Conservation (phyloP, 2,888 invertebrate species). For the Scaeva pyrastri region DNA sequence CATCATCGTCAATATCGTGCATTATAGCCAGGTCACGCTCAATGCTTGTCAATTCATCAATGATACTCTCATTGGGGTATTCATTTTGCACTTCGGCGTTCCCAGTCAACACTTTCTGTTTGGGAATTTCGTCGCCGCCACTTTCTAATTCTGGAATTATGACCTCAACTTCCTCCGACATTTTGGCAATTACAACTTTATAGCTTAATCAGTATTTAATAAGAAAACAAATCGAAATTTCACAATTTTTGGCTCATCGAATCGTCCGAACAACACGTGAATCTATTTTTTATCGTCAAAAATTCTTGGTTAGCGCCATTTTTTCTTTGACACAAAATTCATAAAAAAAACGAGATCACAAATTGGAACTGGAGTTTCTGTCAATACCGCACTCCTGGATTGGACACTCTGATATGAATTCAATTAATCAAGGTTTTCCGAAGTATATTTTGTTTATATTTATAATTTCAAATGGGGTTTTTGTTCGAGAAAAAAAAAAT, state of each 20-base stretch:
- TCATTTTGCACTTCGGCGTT: neutral
- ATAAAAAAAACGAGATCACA: neutral
- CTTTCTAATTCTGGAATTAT: slow-evolving; percentile 11
- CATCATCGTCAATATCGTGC: slow-evolving; percentile 78
- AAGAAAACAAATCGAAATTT: neutral
- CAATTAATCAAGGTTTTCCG: neutral
- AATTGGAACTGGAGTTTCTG: slow-evolving; percentile 14
- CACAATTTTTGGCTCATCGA: neutral
- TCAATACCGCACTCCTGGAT: slow-evolving; percentile 22
- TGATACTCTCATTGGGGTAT: slow-evolving; percentile 5
- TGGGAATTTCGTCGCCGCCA: neutral
- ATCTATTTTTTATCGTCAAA: slow-evolving; percentile 35
- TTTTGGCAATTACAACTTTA: neutral
- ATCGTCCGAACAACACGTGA: slow-evolving; percentile 54
- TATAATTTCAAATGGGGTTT: neutral
- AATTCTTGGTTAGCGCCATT: slow-evolving; percentile 72
- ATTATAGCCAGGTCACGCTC: slow-evolving; percentile 82
- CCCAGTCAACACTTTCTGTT: neutral
- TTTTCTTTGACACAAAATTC: slow-evolving; percentile 52
- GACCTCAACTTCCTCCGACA: slow-evolving; percentile 60
- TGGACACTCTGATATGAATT: neutral
- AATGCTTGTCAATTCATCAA: slow-evolving; percentile 81
- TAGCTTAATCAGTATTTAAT: neutral
- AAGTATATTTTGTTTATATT: slow-evolving; percentile 11
- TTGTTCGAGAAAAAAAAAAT: neutral